These are phyloP conservation scores for Characodon lateralis DNA, from an alignment of 2,797 vertebrate genomes.

Conservation along the genomic window DNA sequence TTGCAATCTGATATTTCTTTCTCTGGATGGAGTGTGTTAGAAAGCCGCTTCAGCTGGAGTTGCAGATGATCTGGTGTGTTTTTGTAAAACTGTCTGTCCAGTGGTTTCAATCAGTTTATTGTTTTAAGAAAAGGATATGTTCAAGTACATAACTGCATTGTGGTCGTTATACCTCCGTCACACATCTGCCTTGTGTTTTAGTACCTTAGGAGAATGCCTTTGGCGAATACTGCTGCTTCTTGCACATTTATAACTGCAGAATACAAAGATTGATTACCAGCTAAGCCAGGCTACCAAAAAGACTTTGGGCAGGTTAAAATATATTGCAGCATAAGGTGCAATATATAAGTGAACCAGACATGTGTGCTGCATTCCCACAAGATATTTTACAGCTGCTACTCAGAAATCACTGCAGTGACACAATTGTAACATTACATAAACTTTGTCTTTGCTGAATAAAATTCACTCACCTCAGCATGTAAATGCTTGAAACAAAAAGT, in stretches of 20 bases:
- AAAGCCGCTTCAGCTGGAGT: slow-evolving; percentile 21
- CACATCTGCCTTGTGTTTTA: neutral
- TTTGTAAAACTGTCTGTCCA: slow-evolving; percentile 18
- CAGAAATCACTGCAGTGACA: neutral
- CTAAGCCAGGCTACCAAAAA: neutral
- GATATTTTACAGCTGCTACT: neutral
- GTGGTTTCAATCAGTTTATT: slow-evolving; percentile 1
- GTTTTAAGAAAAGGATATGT: neutral
- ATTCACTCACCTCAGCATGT: neutral
- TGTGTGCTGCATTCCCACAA: neutral
- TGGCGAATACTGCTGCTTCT: neutral
- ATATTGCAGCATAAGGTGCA: neutral
- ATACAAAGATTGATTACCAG: no score
- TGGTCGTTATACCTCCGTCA: neutral
- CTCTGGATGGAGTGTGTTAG: slow-evolving; percentile 34
- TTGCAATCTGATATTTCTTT: slow-evolving; percentile 73
- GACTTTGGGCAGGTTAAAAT: neutral
- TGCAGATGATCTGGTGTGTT: slow-evolving; percentile 42
- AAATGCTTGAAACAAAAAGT: neutral
- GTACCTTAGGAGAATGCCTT: neutral
- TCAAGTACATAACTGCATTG: neutral
- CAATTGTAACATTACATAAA: neutral
- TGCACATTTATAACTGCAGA: neutral
- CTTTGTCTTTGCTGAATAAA: neutral
- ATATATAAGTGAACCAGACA: neutral